Evolutionary conservation across 2,113 vertebrate species (phyloP).

Genomic region (Sardina pilchardus): DNA sequence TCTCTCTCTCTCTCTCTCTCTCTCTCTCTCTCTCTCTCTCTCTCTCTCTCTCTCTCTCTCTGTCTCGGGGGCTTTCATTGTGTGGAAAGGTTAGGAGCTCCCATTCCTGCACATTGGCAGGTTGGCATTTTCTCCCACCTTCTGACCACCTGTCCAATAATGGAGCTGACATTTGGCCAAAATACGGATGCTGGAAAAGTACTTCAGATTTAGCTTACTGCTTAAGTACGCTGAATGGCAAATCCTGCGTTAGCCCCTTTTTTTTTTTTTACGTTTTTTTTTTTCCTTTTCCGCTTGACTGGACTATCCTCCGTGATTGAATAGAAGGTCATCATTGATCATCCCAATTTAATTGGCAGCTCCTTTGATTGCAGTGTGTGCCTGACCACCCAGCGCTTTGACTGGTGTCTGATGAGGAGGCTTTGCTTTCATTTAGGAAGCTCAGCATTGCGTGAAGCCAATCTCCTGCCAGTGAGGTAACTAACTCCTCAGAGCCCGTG

Average conservation of each 20-base stretch:
- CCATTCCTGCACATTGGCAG: conserved; percentile 41
- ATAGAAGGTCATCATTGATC: conserved; percentile 44
- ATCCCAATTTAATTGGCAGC: conserved; percentile 42
- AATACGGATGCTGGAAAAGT: conserved; percentile 34
- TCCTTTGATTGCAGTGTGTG: background rate
- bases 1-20: background rate
- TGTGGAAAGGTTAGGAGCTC: conserved; percentile 43
- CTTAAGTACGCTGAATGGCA: conserved; percentile 39
- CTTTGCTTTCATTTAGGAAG: background rate
- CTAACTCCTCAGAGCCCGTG: background rate
- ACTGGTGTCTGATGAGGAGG: background rate
- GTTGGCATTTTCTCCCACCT: conserved; percentile 50
- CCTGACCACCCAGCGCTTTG: background rate
- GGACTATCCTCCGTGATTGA: conserved; percentile 30
- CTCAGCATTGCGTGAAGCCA: background rate
- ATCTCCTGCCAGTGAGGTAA: background rate
- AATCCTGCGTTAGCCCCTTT: conserved; percentile 32
- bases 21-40: conserved; percentile 10
- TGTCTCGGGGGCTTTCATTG: background rate
- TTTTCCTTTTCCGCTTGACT: background rate
- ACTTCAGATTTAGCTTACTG: conserved; percentile 19
- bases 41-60: conserved; percentile 7
- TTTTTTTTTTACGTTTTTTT: too few relatives aligned
- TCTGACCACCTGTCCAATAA: conserved; percentile 50
- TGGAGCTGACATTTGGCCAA: conserved; percentile 51